These are phyloP conservation scores for Parapristionchus giblindavisi DNA, from an alignment of 2,888 invertebrate species.

Conservation along the genomic window DNA sequence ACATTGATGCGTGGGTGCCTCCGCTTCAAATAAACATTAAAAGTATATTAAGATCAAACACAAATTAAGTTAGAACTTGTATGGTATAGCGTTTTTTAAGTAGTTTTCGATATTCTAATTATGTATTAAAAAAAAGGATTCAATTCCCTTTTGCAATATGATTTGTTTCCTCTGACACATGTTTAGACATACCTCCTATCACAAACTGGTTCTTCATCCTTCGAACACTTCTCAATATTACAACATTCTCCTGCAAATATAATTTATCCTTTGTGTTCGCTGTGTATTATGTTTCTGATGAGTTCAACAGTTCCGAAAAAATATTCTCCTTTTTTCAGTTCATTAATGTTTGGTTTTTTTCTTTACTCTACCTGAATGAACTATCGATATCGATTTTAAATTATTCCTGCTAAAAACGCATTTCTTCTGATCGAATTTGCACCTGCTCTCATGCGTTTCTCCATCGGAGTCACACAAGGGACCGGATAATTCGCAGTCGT, in stretches of 20 bases:
- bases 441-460: background rate
- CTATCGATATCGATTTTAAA: background rate
- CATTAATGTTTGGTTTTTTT: too few relatives aligned
- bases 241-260: constrained; percentile 58
- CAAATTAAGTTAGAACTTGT: too few relatives aligned
- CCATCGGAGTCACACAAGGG: constrained; percentile 24
- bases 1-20: constrained; percentile 54
- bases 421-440: constrained; percentile 11
- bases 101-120: background rate
- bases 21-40: constrained; percentile 39
- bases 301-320: too few relatives aligned
- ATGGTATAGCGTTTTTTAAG: too few relatives aligned
- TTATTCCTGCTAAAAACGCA: background rate
- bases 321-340: too few relatives aligned
- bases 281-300: too few relatives aligned
- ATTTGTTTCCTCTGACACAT: too few relatives aligned
- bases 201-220: constrained; percentile 56
- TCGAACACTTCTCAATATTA: constrained; percentile 52
- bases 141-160: too few relatives aligned
- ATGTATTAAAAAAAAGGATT: too few relatives aligned
- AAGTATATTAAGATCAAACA: too few relatives aligned
- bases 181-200: constrained; percentile 46
- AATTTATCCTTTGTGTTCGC: too few relatives aligned
- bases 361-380: constrained; percentile 12
- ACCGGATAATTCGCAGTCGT: background rate